phyloP scores from a whole-genome alignment of 2,113 vertebrate genomes.

The Urocolius indicus region DNA sequence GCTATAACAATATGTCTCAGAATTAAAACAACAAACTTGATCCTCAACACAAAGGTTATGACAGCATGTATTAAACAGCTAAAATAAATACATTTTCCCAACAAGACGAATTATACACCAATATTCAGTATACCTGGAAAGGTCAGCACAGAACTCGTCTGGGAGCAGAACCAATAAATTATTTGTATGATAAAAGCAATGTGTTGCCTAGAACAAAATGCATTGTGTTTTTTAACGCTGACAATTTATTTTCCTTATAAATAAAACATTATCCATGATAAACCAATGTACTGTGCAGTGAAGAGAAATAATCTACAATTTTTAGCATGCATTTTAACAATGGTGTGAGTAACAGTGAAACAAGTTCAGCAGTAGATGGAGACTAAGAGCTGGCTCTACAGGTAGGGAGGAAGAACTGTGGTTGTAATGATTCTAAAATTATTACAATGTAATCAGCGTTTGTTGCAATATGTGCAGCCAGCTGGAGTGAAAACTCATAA shows the following conservation, averaged over 20 bases:
- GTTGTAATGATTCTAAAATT: neutral
- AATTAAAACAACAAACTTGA: neutral
- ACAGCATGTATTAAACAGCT: conserved; percentile 35
- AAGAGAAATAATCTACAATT: conserved; percentile 82
- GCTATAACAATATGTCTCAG: neutral
- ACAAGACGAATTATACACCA: conserved; percentile 26
- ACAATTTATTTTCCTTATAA: conserved; percentile 86
- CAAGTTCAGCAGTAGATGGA: conserved; percentile 77
- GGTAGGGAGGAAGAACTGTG: conserved; percentile 48
- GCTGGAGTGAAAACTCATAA: conserved; percentile 2
- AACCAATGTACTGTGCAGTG: conserved; percentile 78
- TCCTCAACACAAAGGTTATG: conserved; percentile 16
- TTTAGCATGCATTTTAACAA: conserved; percentile 79
- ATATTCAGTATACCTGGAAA: conserved; percentile 65
- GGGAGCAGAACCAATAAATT: conserved; percentile 82
- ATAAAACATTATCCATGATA: conserved; percentile 81
- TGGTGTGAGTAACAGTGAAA: conserved; percentile 81
- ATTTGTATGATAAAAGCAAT: conserved; percentile 86
- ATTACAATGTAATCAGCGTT: neutral
- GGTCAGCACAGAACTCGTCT: conserved; percentile 78
- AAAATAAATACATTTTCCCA: conserved; percentile 50
- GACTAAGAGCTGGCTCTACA: conserved; percentile 70
- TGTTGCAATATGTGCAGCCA: neutral
- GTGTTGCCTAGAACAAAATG: conserved; percentile 86
- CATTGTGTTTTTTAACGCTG: conserved; percentile 80